Evolutionary conservation across 2,113 vertebrate genomes (phyloP), one percentile per base, ranked within the genome.

Genomic region (Grantiella picta): DNA sequence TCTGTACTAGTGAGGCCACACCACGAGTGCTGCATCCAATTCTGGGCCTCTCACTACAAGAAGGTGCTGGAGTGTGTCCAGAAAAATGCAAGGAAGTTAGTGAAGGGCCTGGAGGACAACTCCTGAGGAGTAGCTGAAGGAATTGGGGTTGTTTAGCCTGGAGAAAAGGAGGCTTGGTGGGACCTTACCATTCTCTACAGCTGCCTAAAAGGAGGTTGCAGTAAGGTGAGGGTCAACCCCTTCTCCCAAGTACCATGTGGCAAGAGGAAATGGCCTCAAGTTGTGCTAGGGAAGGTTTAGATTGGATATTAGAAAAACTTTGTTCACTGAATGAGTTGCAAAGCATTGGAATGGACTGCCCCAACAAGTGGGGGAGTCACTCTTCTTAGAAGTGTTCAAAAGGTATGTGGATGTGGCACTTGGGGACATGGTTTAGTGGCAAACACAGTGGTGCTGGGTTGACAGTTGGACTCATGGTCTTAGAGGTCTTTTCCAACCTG

Each of bases 21-120:
- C 27, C 20, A 60, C 0, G 0, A 53, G 38, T 10, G 3, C 61
- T 60, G 16, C 14, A 13, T 53, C 53, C 69, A 40, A 6, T 12
- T 60, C 60, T 53, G 60, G 52, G 60, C 7, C 23, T 24, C 53
- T 75, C 53, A 18, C 38, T 47, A 47, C 38, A 61, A 31, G 38
- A 60, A 66, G 38, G 45, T 75, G 47, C 61, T 61, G 70, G 38
- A 82, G 24, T 1, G 3, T 13, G 14, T 47, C 70, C 70, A 61
- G 70, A 40, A 24, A 61, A 40, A 17, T 17, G 9, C 7, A 68
- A 68, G 25, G 40, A 61, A 82, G 47, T 29, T 49, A 47, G 11
- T 22, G 40, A 53, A 61, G 31, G n/a, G 47, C 47, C 29, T 40
- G 63, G 47, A 61, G 63, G 29, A 35, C 17, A 42, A 27, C 17